Evolutionary conservation across 2,797 vertebrate species (phyloP).

Genomic region (Morelia viridis): DNA sequence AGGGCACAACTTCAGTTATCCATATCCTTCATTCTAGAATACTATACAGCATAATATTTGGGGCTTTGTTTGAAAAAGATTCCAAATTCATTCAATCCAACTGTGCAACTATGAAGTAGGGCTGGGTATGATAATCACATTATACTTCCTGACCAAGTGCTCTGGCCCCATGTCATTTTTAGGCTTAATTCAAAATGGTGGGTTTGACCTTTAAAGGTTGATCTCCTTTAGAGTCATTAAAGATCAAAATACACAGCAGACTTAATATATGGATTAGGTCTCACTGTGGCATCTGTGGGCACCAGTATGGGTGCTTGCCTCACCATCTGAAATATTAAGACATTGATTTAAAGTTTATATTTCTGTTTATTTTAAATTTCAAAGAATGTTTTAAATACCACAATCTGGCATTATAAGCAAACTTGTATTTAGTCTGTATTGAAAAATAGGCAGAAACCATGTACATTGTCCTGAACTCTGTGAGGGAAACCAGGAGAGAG

Average conservation of each 20-base stretch:
- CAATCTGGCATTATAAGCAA: not conserved
- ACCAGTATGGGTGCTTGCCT: not conserved
- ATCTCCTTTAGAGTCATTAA: not conserved
- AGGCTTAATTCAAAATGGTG: not conserved
- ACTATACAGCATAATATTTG: not conserved
- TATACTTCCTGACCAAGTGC: not conserved
- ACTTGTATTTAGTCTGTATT: not conserved
- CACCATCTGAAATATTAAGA: not conserved
- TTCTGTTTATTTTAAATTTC: not conserved
- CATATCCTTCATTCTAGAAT: not conserved
- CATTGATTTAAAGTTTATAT: not conserved
- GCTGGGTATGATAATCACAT: not conserved
- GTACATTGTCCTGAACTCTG: not conserved
- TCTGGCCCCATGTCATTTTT: not conserved
- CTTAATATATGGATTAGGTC: not conserved
- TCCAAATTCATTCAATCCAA: not conserved
- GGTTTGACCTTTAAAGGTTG: not conserved
- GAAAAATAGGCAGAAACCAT: not conserved
- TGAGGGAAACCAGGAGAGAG: too few relatives aligned
- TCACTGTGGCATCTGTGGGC: not conserved
- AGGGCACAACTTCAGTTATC: not conserved
- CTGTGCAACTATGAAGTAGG: not conserved
- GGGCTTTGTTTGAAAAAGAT: not conserved
- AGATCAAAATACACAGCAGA: not conserved
- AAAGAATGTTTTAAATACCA: not conserved